Conservation (phyloP, 2,888 invertebrate species). For the Pteria penguin region DNA sequence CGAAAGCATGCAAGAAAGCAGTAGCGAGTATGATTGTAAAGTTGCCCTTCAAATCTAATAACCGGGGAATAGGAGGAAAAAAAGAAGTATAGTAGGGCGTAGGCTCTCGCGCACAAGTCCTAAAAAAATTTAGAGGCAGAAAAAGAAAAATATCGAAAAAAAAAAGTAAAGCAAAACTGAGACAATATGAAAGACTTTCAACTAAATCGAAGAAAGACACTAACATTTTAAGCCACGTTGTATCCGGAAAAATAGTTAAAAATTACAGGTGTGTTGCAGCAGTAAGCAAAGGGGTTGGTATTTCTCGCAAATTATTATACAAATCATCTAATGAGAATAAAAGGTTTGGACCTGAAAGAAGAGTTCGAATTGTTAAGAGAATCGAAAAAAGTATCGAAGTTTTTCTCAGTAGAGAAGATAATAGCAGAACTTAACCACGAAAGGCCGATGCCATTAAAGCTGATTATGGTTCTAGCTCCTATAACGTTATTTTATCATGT, state of each 20-base stretch:
- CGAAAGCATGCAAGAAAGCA: neutral
- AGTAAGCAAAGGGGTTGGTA: neutral
- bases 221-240: neutral
- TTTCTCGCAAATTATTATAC: neutral
- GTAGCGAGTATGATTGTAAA: neutral
- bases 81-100: neutral
- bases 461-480: too few relatives aligned
- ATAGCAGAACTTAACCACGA: slow-evolving; percentile 28
- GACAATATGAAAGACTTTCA: neutral
- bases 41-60: neutral
- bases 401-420: slow-evolving; percentile 41
- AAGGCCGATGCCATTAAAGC: slow-evolving; percentile 29
- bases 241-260: neutral
- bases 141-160: neutral
- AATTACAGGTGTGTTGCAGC: neutral
- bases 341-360: neutral
- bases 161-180: neutral
- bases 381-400: neutral
- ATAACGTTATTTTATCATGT: too few relatives aligned
- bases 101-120: neutral
- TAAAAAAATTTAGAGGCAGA: neutral
- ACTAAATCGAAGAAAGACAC: neutral
- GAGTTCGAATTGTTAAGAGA: neutral
- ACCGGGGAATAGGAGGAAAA: neutral
- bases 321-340: neutral